Evolutionary conservation across 2,113 vertebrate genomes (phyloP), one percentile per base, ranked within the genome.

Genomic region (Gasterosteus aculeatus): DNA sequence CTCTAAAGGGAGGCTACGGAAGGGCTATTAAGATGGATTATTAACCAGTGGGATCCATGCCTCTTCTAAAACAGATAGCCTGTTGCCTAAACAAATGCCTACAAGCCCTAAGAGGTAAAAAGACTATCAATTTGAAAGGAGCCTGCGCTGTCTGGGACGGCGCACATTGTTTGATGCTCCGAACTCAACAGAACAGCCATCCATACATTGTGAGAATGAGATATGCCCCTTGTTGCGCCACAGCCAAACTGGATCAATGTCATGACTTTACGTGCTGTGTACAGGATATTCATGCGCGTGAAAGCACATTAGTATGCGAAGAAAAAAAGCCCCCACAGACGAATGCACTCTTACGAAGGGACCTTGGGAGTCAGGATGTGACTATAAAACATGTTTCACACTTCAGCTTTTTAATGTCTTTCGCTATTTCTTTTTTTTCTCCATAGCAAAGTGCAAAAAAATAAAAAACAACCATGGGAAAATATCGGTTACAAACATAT

Each of bases 61-160:
- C 84, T 90, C 88, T 87, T 88, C 49, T 68, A 56, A 70, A 90
- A 90, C 49, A 76, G 69, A 89, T 83, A 76, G 26, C 76, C 76
- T 80, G 82, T 61, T 85, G 49, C 80, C 77, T 78, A 73, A 87
- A 83, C 73, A 84, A 87, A 88, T 88, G 77, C 86, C 80, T 79
- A 87, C 80, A 82, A 86, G 69, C 75, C 72, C 75, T 82, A 49
- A 47, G 47, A 85, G 69, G 83, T 75, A 76, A 87, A 86, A 78
- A 58, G 69, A 63, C 59, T 2, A 81, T 78, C 64, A 70, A 72
- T 85, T 87, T 80, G 62, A 75, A 64, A 26, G 47, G 41, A 29
- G 26, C 51, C 49, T 62, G 47, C 9, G 70, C 49, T 77, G 71
- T 68, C 70, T 46, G 47, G 19, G n/a, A 77, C 7, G 5, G 10